Evolutionary conservation across 2,888 invertebrate genomes (phyloP).

Genomic region (Synanthedon myopaeformis): DNA sequence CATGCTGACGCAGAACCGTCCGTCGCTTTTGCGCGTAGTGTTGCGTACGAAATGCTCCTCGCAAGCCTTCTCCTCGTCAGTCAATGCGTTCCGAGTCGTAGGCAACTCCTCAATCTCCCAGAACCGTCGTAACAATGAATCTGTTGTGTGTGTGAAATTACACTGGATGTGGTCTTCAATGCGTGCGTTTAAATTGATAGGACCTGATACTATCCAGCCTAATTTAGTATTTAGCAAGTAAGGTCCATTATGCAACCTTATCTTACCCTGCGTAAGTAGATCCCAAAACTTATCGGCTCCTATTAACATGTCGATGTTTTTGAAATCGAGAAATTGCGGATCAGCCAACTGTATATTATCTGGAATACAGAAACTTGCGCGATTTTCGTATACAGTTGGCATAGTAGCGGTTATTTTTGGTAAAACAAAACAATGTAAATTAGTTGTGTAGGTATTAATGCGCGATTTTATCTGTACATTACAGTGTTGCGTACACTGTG

Average conservation of each 20-base stretch:
- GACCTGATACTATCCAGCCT: slow-evolving; percentile 6
- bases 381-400: background rate
- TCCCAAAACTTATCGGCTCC: background rate
- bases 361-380: background rate
- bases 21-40: slow-evolving; percentile 7
- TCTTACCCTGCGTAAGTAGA: background rate
- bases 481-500: background rate
- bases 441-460: background rate
- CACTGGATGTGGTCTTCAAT: slow-evolving; percentile 2
- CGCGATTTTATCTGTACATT: slow-evolving; percentile 1
- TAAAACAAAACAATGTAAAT: slow-evolving; percentile 4
- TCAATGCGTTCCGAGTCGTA: background rate
- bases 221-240: background rate
- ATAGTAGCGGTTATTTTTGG: slow-evolving; percentile 3
- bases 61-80: slow-evolving; percentile 3
- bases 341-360: background rate
- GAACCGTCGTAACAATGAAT: slow-evolving; percentile 3
- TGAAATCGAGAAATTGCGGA: background rate
- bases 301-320: background rate
- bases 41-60: slow-evolving; percentile 5
- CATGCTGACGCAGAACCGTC: slow-evolving; percentile 8
- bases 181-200: background rate
- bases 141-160: slow-evolving; percentile 3
- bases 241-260: background rate
- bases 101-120: slow-evolving; percentile 10